A percentile compares a stretch with the other conserved stretches of the same genome.
Conservation (phyloP, 92 coral and sea anemone species). For the Isaurus tuberculatus region DNA sequence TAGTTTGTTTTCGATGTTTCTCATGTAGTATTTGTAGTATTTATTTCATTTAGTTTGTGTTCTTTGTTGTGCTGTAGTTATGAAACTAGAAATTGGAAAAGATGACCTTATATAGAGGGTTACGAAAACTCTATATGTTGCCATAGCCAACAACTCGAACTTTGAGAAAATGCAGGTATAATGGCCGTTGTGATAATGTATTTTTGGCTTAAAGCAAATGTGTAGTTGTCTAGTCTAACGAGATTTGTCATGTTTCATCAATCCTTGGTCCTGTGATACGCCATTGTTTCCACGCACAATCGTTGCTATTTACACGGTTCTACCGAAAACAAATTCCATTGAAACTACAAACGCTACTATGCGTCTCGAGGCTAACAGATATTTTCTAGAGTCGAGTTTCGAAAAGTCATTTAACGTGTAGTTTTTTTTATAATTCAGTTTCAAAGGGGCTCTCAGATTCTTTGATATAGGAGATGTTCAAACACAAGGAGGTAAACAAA, state of each 20-base stretch:
- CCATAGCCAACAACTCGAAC: slow-evolving; percentile 9
- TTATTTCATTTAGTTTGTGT: too few relatives aligned
- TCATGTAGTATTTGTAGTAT: too few relatives aligned
- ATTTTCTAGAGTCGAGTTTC: too few relatives aligned
- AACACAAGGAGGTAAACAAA: not conserved
- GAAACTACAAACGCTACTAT: not conserved
- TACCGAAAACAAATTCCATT: not conserved
- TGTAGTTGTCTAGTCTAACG: slow-evolving; percentile 65
- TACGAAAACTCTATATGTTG: not conserved
- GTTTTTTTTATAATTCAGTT: not conserved
- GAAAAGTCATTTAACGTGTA: not conserved
- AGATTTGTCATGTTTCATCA: slow-evolving; percentile 92
- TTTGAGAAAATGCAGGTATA: not conserved
- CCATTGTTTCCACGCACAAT: not conserved
- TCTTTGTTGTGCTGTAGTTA: not conserved
- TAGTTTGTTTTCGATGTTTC: too few relatives aligned
- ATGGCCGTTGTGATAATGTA: slow-evolving; percentile 25
- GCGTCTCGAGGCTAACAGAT: not conserved
- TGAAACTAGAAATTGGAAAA: not conserved
- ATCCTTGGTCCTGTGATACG: slow-evolving; percentile 15
- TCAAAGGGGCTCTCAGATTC: not conserved
- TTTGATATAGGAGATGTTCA: not conserved
- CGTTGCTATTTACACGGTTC: not conserved
- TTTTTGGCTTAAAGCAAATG: slow-evolving; percentile 47
- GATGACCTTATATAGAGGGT: not conserved